These are phyloP conservation scores for Eulemur mongoz DNA, from an alignment of 2,797 vertebrate genomes.

Conservation along the genomic window DNA sequence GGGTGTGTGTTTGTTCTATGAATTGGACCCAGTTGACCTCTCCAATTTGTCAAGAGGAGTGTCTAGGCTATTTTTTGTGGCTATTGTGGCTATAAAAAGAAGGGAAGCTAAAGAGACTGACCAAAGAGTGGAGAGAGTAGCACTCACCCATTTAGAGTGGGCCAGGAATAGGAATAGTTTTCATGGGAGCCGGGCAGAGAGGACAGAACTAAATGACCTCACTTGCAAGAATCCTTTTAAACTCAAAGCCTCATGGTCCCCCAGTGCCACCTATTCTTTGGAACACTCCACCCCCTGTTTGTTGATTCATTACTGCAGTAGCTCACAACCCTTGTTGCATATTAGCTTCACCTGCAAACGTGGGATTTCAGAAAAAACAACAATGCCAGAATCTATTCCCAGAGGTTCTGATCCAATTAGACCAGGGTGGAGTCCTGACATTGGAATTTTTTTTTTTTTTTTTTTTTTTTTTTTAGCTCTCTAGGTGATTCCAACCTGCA, in stretches of 20 bases:
- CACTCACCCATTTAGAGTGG: not conserved
- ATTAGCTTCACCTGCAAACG: not conserved
- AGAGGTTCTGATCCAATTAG: not conserved
- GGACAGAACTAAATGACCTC: not conserved
- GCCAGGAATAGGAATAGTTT: not conserved
- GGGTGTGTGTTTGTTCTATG: not conserved
- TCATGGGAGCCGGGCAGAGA: not conserved
- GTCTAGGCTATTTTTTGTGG: not conserved
- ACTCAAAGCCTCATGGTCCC: not conserved
- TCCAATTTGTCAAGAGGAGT: not conserved
- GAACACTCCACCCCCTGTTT: not conserved
- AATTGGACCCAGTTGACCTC: not conserved
- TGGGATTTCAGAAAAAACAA: not conserved
- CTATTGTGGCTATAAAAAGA: not conserved
- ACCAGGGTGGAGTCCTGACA: not conserved
- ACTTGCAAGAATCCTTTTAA: not conserved
- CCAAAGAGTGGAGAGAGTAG: not conserved
- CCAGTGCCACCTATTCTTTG: not conserved
- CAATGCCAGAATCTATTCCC: not conserved
- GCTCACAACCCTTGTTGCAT: not conserved
- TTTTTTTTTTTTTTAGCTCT: not conserved
- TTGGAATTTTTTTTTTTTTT: not conserved
- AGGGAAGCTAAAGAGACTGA: not conserved
- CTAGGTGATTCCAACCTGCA: not conserved
- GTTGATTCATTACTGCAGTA: not conserved